Percentiles rank a stretch among this genome's conserved stretches.
Evolutionary conservation across 2,113 vertebrate species (phyloP).

Genomic region (Aldabrachelys gigantea): DNA sequence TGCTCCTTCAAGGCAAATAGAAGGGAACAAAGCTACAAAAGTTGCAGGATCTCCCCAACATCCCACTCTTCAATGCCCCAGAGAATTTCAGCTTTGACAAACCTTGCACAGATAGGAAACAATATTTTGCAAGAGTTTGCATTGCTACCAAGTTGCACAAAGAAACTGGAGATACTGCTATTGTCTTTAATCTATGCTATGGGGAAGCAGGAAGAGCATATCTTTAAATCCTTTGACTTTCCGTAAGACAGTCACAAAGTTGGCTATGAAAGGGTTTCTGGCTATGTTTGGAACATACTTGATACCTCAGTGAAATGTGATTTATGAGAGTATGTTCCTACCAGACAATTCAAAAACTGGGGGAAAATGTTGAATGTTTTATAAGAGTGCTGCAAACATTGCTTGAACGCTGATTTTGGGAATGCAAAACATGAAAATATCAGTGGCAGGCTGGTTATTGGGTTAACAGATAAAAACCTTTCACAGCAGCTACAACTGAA

Average conservation of each 20-base stretch:
- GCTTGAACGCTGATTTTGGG: neutral
- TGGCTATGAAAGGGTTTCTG: neutral
- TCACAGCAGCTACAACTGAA: neutral
- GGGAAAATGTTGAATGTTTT: neutral
- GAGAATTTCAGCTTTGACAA: neutral
- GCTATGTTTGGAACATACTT: neutral
- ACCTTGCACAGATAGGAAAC: neutral
- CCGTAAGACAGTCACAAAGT: neutral
- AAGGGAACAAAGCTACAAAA: neutral
- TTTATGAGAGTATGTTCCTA: neutral
- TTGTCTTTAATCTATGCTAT: neutral
- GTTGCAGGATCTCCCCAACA: neutral
- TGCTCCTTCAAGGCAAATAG: neutral
- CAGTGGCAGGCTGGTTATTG: neutral
- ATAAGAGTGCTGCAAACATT: neutral
- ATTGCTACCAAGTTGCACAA: neutral
- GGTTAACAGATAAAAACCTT: neutral
- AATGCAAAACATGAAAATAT: neutral
- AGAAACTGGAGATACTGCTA: neutral
- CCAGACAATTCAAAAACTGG: neutral
- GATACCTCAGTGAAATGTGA: neutral
- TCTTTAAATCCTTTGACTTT: neutral
- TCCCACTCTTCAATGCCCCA: neutral
- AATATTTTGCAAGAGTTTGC: neutral
- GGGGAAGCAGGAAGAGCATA: neutral